phyloP scores from a whole-genome alignment of 2,113 vertebrate genomes.

The Rhadina sibilatrix region DNA sequence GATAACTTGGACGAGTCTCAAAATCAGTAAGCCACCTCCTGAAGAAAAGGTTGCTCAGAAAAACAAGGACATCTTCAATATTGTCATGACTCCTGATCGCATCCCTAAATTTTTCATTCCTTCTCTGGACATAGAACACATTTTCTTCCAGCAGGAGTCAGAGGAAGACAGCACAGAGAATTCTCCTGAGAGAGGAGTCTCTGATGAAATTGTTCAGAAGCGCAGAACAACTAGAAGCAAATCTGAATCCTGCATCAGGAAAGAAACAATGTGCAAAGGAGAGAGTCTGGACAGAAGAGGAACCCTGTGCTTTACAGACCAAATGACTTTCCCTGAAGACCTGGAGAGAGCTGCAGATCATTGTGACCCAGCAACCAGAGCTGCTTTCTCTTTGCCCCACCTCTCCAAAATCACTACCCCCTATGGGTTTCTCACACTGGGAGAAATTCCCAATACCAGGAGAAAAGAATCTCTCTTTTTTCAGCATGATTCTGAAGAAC shows the following conservation, averaged over 20 bases:
- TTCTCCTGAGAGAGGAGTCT: not conserved
- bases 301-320: not conserved
- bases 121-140: slow-evolving; percentile 52
- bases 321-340: not conserved
- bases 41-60: slow-evolving; percentile 24
- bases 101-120: slow-evolving; percentile 75
- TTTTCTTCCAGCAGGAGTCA: not conserved
- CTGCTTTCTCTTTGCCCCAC: slow-evolving; percentile 64
- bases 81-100: slow-evolving; percentile 70
- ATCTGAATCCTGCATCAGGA: slow-evolving; percentile 24
- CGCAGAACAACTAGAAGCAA: slow-evolving; percentile 19
- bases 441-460: slow-evolving; percentile 64
- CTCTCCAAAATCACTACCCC: slow-evolving; percentile 70
- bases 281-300: not conserved
- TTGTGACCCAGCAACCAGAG: slow-evolving; percentile 51
- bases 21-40: slow-evolving; percentile 4
- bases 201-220: not conserved
- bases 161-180: not conserved
- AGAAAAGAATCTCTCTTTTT: slow-evolving; percentile 75
- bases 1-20: slow-evolving; percentile 44
- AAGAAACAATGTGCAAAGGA: not conserved
- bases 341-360: slow-evolving; percentile 31
- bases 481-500: slow-evolving; percentile 20
- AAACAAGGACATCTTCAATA: slow-evolving; percentile 56
- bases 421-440: slow-evolving; percentile 61